These are phyloP conservation scores for Falco concolor DNA, from an alignment of 2,797 vertebrate species.

Conservation along the genomic window DNA sequence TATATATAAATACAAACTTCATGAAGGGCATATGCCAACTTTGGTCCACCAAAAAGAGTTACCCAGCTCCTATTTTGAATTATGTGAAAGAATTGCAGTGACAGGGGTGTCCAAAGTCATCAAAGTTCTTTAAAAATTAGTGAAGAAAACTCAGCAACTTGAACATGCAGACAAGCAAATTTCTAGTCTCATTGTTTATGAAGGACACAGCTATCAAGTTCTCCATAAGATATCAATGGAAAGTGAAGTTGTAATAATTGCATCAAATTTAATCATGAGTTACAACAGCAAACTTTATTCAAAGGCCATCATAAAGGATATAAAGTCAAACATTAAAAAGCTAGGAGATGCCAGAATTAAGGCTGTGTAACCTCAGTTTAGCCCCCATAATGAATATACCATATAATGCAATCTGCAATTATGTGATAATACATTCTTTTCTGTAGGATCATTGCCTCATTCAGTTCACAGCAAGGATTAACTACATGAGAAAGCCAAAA, in stretches of 20 bases:
- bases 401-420: neutral
- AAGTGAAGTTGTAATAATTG: neutral
- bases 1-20: neutral
- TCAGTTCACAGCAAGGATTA: neutral
- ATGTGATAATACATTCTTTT: conserved; percentile 6
- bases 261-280: neutral
- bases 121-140: neutral
- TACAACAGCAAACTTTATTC: neutral
- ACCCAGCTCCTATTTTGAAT: neutral
- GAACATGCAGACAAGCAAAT: neutral
- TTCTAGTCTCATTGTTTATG: neutral
- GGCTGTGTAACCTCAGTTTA: neutral
- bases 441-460: neutral
- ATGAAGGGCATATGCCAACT: neutral
- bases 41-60: neutral
- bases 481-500: neutral
- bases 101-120: neutral
- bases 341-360: neutral
- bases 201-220: neutral
- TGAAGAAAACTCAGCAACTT: neutral
- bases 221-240: neutral
- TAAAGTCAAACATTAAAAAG: neutral
- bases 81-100: neutral
- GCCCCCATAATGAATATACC: neutral
- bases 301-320: neutral